phyloP scores from a whole-genome alignment of 1,140 invertebrate genomes.

The Plectrocnemia conspersa region DNA sequence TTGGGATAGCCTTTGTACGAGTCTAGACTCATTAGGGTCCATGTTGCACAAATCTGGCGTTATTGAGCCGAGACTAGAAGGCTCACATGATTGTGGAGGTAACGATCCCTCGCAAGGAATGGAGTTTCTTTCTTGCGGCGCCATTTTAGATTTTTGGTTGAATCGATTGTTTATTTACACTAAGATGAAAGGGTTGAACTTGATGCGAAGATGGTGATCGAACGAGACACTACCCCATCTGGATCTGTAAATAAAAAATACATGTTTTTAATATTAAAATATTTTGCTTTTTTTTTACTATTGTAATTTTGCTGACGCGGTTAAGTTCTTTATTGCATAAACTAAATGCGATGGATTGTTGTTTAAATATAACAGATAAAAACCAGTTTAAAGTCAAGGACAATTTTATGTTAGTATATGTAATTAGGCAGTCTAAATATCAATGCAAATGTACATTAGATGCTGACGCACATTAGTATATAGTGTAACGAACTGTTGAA shows the following conservation, averaged over 20 bases:
- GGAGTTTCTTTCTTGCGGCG: slow-evolving; percentile 31
- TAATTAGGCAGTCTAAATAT: no score
- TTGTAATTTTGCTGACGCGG: background rate
- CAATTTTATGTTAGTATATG: no score
- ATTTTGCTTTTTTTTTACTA: background rate
- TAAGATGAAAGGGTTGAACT: background rate
- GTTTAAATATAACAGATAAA: no score
- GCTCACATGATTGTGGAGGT: slow-evolving; percentile 6
- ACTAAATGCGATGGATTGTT: no score
- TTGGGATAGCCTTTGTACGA: slow-evolving; percentile 8
- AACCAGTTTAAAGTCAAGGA: no score
- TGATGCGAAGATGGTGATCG: background rate
- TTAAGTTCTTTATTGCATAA: no score
- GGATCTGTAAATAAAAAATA: background rate
- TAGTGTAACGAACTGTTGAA: no score
- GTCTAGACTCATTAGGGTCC: background rate
- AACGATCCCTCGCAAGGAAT: slow-evolving; percentile 20
- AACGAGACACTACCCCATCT: background rate
- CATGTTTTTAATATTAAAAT: background rate
- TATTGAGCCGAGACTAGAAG: background rate
- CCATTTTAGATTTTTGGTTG: no score
- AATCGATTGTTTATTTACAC: background rate
- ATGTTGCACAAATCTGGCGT: slow-evolving; percentile 1
- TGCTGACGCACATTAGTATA: no score
- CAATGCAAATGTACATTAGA: no score